These are phyloP conservation scores for Caranx ignobilis DNA, from an alignment of 2,113 vertebrate genomes.

Conservation along the genomic window DNA sequence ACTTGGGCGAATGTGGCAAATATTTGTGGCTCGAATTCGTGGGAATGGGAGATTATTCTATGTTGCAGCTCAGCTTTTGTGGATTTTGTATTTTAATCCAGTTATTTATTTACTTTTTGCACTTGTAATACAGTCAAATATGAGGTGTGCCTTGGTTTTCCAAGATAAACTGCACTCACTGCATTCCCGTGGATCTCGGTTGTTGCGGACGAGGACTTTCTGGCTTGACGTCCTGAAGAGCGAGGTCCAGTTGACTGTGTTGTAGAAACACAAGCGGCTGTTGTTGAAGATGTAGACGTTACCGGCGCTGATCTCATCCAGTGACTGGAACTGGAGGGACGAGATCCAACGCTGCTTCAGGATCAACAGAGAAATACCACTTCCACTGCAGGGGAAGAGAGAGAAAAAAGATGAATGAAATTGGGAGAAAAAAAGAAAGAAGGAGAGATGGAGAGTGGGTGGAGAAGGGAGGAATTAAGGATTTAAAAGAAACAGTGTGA, in stretches of 20 bases:
- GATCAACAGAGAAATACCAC: slow-evolving; percentile 95
- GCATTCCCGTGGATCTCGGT: slow-evolving; percentile 92
- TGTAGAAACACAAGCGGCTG: slow-evolving; percentile 96
- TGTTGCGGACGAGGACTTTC: slow-evolving; percentile 92
- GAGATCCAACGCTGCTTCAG: slow-evolving; percentile 96
- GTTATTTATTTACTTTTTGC: neutral
- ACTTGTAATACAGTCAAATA: neutral
- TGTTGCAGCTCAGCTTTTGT: neutral
- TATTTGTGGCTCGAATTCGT: neutral
- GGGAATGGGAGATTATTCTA: neutral
- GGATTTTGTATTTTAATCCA: neutral
- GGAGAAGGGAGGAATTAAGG: neutral
- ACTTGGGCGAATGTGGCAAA: neutral
- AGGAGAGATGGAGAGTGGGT: neutral
- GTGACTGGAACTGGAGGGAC: slow-evolving; percentile 93
- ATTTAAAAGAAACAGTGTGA: neutral
- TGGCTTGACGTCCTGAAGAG: slow-evolving; percentile 93
- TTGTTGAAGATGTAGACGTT: slow-evolving; percentile 99
- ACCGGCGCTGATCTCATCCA: slow-evolving; percentile 96
- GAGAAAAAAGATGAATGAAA: neutral
- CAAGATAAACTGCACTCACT: slow-evolving; percentile 86
- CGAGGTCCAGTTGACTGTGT: slow-evolving; percentile 97
- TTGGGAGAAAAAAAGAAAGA: neutral
- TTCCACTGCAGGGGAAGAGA: slow-evolving; percentile 70
- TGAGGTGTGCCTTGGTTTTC: neutral